Conservation (phyloP, 2,888 invertebrate species). For the Aricia artaxerxes region DNA sequence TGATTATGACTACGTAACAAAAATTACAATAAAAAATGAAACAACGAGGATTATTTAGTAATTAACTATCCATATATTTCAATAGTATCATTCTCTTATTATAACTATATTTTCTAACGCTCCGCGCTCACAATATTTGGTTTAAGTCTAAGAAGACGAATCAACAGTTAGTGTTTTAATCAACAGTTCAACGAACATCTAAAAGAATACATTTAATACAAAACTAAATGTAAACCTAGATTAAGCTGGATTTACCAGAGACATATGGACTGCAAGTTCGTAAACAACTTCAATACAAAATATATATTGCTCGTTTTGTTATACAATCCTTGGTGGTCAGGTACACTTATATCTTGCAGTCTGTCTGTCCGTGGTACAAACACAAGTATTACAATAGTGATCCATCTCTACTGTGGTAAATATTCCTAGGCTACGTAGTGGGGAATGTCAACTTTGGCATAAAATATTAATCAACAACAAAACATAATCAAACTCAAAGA, state of each 20-base stretch:
- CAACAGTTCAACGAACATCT: slow-evolving; percentile 71
- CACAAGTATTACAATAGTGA: slow-evolving; percentile 61
- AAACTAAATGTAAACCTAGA: slow-evolving; percentile 71
- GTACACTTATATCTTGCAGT: slow-evolving; percentile 48
- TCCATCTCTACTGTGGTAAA: slow-evolving; percentile 52
- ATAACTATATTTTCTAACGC: slow-evolving; percentile 74
- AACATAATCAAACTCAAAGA: slow-evolving; percentile 74
- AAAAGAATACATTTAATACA: slow-evolving; percentile 67
- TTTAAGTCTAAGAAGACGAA: slow-evolving; percentile 75
- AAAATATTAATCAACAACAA: slow-evolving; percentile 80
- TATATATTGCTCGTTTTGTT: no score
- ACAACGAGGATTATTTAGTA: slow-evolving; percentile 54
- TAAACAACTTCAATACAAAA: not conserved
- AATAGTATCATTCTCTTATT: slow-evolving; percentile 77
- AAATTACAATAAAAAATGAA: slow-evolving; percentile 44
- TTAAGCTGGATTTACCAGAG: slow-evolving; percentile 16
- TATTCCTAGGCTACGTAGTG: slow-evolving; percentile 75
- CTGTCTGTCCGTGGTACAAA: slow-evolving; percentile 36
- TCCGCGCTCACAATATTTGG: slow-evolving; percentile 78
- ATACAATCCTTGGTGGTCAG: not conserved
- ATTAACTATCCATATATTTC: slow-evolving; percentile 79
- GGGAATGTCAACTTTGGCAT: slow-evolving; percentile 90
- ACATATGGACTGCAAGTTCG: not conserved
- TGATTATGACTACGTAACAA: not conserved
- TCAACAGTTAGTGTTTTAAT: slow-evolving; percentile 72